Percentiles rank a stretch among this genome's conserved stretches.
These are phyloP conservation scores for Ecliptopera silaceata DNA, from an alignment of 2,888 invertebrate genomes.

Conservation along the genomic window DNA sequence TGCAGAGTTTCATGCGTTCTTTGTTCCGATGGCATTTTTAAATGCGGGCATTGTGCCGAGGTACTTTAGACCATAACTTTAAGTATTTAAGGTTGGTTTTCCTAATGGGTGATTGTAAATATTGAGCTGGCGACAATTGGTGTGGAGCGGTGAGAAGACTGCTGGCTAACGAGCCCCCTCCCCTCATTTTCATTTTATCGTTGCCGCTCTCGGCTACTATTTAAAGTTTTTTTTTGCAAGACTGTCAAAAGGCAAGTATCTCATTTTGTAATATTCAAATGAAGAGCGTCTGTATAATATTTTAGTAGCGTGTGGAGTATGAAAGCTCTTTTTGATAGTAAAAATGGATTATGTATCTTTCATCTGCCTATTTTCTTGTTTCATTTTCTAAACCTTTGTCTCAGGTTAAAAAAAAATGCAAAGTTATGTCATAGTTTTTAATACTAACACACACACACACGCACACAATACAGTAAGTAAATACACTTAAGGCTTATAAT, in stretches of 20 bases:
- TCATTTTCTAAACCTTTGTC: not conserved
- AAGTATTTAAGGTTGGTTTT: constrained; percentile 47
- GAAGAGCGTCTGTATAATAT: constrained; percentile 31
- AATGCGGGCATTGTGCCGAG: constrained; percentile 30
- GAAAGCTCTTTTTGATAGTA: not conserved
- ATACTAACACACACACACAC: too few relatives aligned
- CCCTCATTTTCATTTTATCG: constrained; percentile 76
- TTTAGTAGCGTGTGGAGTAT: constrained; percentile 8
- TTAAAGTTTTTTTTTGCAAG: constrained; percentile 63
- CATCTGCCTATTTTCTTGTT: too few relatives aligned
- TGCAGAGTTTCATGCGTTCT: constrained; percentile 76
- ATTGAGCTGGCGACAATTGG: constrained; percentile 73
- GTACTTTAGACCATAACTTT: constrained; percentile 46
- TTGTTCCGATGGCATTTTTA: constrained; percentile 68
- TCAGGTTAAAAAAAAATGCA: not conserved
- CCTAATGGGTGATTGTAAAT: constrained; percentile 47
- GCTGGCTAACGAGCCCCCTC: constrained; percentile 71
- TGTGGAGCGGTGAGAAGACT: constrained; percentile 61
- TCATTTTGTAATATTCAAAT: constrained; percentile 60
- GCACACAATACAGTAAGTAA: too few relatives aligned
- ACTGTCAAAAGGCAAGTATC: constrained; percentile 55
- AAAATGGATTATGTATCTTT: not conserved
- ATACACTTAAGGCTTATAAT: too few relatives aligned
- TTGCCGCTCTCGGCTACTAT: constrained; percentile 57
- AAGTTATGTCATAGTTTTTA: not conserved